Percentiles rank a stretch among this genome's conserved stretches.
Conservation (phyloP, 2,797 vertebrate genomes). For the Chelon labrosus region DNA sequence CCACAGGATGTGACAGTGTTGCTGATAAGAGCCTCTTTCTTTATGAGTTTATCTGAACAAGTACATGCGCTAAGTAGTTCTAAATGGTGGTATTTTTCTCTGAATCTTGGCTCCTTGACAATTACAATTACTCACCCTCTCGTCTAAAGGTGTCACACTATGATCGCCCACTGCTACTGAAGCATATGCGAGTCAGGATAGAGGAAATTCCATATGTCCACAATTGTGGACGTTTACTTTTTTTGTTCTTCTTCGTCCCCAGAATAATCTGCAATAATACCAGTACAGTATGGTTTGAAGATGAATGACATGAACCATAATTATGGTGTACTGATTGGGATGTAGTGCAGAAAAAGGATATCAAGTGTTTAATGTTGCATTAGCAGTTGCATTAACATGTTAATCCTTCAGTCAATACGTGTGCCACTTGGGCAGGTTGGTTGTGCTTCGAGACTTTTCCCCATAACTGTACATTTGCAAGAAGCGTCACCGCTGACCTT, state of each 20-base stretch:
- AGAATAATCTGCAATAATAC: neutral
- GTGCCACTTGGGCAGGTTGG: slow-evolving; percentile 15
- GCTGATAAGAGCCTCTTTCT: neutral
- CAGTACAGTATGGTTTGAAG: neutral
- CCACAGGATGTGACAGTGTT: neutral
- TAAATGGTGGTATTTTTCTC: neutral
- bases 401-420: slow-evolving; percentile 48
- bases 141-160: slow-evolving; percentile 14
- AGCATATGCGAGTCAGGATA: slow-evolving; percentile 60
- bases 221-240: slow-evolving; percentile 6
- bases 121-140: slow-evolving; percentile 31
- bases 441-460: neutral
- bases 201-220: slow-evolving; percentile 18
- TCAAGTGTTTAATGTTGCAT: slow-evolving; percentile 32
- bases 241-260: too few species aligned
- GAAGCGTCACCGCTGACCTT: slow-evolving; percentile 73
- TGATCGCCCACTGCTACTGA: slow-evolving; percentile 39
- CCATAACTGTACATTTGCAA: slow-evolving; percentile 34
- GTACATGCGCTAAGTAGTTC: neutral
- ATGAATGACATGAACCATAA: neutral
- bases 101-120: slow-evolving; percentile 17
- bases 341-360: slow-evolving; percentile 25
- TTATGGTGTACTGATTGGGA: slow-evolving; percentile 25
- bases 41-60: neutral
- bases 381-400: slow-evolving; percentile 12